These are phyloP conservation scores for Spondyliosoma cantharus DNA, from an alignment of 2,797 vertebrate genomes.

Conservation along the genomic window DNA sequence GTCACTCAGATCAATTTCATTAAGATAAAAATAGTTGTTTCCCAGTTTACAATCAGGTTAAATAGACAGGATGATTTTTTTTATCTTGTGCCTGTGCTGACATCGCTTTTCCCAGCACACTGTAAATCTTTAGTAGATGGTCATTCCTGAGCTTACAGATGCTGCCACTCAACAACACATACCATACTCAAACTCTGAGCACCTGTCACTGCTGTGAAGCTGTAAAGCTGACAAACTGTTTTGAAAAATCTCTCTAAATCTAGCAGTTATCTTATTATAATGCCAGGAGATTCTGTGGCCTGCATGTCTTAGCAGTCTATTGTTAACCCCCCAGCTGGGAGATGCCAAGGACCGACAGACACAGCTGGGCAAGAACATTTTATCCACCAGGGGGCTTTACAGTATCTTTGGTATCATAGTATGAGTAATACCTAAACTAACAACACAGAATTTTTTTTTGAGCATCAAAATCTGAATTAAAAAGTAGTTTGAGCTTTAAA, in stretches of 20 bases:
- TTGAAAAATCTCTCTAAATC: constrained; percentile 54
- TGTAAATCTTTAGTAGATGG: constrained; percentile 4
- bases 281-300: constrained; percentile 52
- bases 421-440: not conserved
- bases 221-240: constrained; percentile 64
- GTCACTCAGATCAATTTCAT: too few relatives aligned
- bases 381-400: constrained; percentile 22
- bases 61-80: constrained; percentile 1
- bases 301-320: constrained; percentile 43
- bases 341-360: constrained; percentile 36
- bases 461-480: not conserved
- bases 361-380: constrained; percentile 8
- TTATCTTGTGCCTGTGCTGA: not conserved
- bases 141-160: constrained; percentile 16
- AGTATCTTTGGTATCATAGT: not conserved
- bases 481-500: not conserved
- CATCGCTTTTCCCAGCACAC: not conserved
- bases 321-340: constrained; percentile 37
- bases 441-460: not conserved
- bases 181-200: constrained; percentile 4
- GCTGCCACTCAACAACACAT: constrained; percentile 1
- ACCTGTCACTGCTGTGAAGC: constrained; percentile 62
- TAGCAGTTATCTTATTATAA: constrained; percentile 53
- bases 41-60: not conserved
- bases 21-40: too few relatives aligned